Evolutionary conservation across 2,797 vertebrate species (phyloP).

Genomic region (Helicolenus hilgendorfi): DNA sequence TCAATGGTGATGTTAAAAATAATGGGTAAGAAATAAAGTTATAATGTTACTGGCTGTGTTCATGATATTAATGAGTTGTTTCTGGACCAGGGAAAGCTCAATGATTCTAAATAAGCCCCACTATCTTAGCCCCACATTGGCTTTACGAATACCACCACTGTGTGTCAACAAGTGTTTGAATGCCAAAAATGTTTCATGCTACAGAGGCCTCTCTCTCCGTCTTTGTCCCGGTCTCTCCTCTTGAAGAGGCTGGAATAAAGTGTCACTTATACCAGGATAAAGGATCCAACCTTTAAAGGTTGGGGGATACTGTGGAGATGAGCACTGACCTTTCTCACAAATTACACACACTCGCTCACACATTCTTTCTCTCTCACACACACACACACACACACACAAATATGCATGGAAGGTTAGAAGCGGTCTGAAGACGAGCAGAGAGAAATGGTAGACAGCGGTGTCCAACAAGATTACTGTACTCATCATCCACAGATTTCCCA

Average conservation of each 20-base stretch:
- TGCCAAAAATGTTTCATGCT: slow-evolving; percentile 37
- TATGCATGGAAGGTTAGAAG: slow-evolving; percentile 49
- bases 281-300: slow-evolving; percentile 90
- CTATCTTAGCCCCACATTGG: background rate
- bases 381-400: slow-evolving; percentile 42
- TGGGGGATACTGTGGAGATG: slow-evolving; percentile 83
- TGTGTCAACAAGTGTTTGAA: slow-evolving; percentile 48
- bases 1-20: background rate
- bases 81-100: background rate
- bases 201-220: slow-evolving; percentile 29
- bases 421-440: slow-evolving; percentile 55
- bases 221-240: slow-evolving; percentile 39
- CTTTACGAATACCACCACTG: background rate
- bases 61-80: background rate
- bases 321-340: slow-evolving; percentile 86
- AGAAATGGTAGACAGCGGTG: slow-evolving; percentile 83
- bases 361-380: background rate
- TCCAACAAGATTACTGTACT: slow-evolving; percentile 88
- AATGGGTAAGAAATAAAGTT: background rate
- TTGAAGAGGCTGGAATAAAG: slow-evolving; percentile 65
- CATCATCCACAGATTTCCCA: slow-evolving; percentile 82
- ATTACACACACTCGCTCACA: slow-evolving; percentile 58
- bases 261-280: slow-evolving; percentile 85
- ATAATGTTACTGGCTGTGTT: background rate
- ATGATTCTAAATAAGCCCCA: background rate